Conservation (phyloP, 2,888 invertebrate genomes). For the Drosophila kuntzei region DNA sequence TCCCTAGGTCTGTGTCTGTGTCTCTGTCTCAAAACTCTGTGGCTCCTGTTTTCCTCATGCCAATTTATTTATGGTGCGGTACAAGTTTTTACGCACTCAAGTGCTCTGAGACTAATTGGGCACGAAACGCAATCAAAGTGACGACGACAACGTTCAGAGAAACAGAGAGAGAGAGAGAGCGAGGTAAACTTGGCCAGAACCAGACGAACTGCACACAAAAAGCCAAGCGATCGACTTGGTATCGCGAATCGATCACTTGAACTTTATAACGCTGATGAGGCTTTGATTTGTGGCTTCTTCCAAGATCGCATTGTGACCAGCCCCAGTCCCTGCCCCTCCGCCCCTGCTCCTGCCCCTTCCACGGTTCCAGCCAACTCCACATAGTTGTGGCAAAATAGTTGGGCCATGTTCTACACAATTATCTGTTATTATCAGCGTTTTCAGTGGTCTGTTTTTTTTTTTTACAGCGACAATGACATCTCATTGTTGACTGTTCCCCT, state of each 20-base stretch:
- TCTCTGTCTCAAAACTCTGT: slow-evolving; percentile 46
- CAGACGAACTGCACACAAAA: slow-evolving; percentile 11
- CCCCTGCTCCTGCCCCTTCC: not conserved
- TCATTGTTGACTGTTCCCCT: slow-evolving; percentile 55
- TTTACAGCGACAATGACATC: slow-evolving; percentile 66
- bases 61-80: slow-evolving; percentile 85
- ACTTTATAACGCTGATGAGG: slow-evolving; percentile 78
- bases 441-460: slow-evolving; percentile 41
- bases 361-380: slow-evolving; percentile 15
- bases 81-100: slow-evolving; percentile 85
- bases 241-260: slow-evolving; percentile 76
- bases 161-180: slow-evolving; percentile 19
- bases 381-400: slow-evolving; percentile 70
- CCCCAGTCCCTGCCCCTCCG: slow-evolving; percentile 5
- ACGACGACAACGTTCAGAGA: slow-evolving; percentile 68
- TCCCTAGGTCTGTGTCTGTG: slow-evolving; percentile 25
- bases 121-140: slow-evolving; percentile 84
- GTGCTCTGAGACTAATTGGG: slow-evolving; percentile 85
- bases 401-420: slow-evolving; percentile 85
- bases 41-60: slow-evolving; percentile 81
- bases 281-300: slow-evolving; percentile 72
- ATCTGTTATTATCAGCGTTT: slow-evolving; percentile 82
- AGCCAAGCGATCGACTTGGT: slow-evolving; percentile 51
- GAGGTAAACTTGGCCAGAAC: slow-evolving; percentile 9
- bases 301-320: slow-evolving; percentile 33